These are phyloP conservation scores for Autographa gamma DNA, from an alignment of 2,888 invertebrate genomes.

Conservation along the genomic window DNA sequence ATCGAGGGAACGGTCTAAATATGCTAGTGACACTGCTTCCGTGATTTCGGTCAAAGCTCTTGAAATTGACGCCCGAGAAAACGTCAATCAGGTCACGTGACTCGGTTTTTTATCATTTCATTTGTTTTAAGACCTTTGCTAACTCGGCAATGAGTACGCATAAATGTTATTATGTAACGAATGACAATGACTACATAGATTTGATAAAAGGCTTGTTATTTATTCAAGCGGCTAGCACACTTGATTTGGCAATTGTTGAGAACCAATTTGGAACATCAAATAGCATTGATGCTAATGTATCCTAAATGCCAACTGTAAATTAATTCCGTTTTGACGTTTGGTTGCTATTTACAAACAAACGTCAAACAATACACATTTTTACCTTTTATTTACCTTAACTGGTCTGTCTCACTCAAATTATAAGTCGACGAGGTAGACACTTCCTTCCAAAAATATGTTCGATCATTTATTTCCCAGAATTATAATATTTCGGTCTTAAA, in stretches of 20 bases:
- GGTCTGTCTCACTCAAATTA: too few species aligned
- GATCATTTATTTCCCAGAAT: constrained; percentile 13
- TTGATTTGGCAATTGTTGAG: constrained; percentile 1
- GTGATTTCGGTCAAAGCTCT: constrained; percentile 18
- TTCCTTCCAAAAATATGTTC: not conserved
- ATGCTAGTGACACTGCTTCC: constrained; percentile 12
- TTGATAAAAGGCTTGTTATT: not conserved
- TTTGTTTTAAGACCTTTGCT: constrained; percentile 1
- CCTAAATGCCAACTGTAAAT: not conserved
- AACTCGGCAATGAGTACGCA: not conserved
- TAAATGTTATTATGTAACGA: constrained; percentile 10
- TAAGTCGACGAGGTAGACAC: too few species aligned
- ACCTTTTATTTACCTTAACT: not conserved
- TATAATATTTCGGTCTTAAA: constrained; percentile 5
- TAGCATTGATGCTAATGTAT: not conserved
- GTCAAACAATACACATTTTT: not conserved
- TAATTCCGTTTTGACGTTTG: not conserved
- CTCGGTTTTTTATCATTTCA: constrained; percentile 11
- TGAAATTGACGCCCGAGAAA: constrained; percentile 2
- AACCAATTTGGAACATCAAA: not conserved
- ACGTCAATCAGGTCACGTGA: not conserved
- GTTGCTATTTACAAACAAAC: too few species aligned
- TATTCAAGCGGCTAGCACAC: not conserved
- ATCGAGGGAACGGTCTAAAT: constrained; percentile 20
- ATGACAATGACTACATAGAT: not conserved